phyloP scores from a whole-genome alignment of 2,888 invertebrate genomes.

The Deilephila elpenor region DNA sequence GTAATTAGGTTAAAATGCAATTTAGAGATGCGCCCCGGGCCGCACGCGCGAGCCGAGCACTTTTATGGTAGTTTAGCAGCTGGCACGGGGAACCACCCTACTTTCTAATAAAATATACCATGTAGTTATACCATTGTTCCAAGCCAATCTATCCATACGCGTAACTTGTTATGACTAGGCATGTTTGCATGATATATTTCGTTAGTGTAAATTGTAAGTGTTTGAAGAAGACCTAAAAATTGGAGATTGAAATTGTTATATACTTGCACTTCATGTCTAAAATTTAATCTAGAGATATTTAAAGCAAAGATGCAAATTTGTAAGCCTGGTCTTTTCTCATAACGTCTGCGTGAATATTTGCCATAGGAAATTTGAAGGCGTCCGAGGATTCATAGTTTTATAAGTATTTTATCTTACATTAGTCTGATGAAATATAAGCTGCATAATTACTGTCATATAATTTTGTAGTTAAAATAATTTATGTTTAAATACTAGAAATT shows the following conservation, averaged over 20 bases:
- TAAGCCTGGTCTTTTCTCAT: background rate
- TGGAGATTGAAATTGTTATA: background rate
- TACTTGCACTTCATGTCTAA: background rate
- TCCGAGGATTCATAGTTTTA: too few relatives aligned
- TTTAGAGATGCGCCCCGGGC: constrained; percentile 80
- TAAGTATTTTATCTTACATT: background rate
- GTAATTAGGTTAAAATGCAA: constrained; percentile 84
- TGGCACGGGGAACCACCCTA: constrained; percentile 36
- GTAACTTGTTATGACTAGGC: background rate
- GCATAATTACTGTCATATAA: background rate
- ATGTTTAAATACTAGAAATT: background rate
- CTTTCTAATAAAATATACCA: constrained; percentile 32
- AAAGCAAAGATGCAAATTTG: background rate
- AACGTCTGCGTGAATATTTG: background rate
- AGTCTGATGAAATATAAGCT: too few relatives aligned
- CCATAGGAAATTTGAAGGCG: background rate
- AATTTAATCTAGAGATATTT: background rate
- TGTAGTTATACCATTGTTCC: constrained; percentile 8
- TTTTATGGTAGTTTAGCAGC: constrained; percentile 58
- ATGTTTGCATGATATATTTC: background rate
- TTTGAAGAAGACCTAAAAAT: too few relatives aligned
- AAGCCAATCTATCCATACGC: background rate
- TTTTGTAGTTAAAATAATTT: background rate
- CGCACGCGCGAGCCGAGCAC: constrained; percentile 65
- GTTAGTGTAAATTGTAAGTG: too few relatives aligned